phyloP scores from a whole-genome alignment of 1,140 invertebrate species.

The Cecropterus lyciades region DNA sequence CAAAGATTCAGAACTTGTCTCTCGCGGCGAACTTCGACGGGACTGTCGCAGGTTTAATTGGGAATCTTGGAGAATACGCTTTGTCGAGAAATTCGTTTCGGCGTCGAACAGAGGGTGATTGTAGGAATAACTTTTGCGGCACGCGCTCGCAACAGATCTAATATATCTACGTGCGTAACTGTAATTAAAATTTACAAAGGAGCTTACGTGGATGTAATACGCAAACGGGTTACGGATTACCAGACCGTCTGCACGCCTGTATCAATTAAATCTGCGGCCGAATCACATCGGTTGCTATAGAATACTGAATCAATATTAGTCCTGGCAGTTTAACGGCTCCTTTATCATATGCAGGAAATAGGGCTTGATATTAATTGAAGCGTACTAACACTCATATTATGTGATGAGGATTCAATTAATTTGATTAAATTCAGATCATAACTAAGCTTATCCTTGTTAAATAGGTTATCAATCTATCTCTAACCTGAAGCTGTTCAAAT shows the following conservation, averaged over 20 bases:
- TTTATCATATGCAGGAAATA: conserved; percentile 46
- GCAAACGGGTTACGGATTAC: conserved; percentile 43
- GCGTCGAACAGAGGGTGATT: conserved; percentile 59
- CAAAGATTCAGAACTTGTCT: conserved; percentile 69
- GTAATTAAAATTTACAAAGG: conserved; percentile 55
- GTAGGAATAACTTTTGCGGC: conserved; percentile 44
- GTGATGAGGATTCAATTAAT: conserved; percentile 1
- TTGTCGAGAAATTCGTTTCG: conserved; percentile 66
- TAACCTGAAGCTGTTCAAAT: too few relatives aligned
- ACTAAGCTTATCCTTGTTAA: too few relatives aligned
- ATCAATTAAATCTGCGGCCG: conserved; percentile 45
- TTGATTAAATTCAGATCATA: background rate
- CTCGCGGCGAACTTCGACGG: conserved; percentile 57
- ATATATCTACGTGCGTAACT: conserved; percentile 45
- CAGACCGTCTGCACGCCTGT: conserved; percentile 41
- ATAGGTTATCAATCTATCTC: too few relatives aligned
- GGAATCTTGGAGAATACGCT: conserved; percentile 75
- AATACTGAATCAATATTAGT: conserved; percentile 44
- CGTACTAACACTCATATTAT: conserved; percentile 14
- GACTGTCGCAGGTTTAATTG: conserved; percentile 77
- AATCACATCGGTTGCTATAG: conserved; percentile 36
- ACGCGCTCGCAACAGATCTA: conserved; percentile 36
- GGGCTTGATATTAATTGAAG: conserved; percentile 40
- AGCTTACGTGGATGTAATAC: conserved; percentile 54
- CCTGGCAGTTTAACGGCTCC: conserved; percentile 39